Conservation (phyloP, 2,888 invertebrate species). For the Lomographa bimaculata region DNA sequence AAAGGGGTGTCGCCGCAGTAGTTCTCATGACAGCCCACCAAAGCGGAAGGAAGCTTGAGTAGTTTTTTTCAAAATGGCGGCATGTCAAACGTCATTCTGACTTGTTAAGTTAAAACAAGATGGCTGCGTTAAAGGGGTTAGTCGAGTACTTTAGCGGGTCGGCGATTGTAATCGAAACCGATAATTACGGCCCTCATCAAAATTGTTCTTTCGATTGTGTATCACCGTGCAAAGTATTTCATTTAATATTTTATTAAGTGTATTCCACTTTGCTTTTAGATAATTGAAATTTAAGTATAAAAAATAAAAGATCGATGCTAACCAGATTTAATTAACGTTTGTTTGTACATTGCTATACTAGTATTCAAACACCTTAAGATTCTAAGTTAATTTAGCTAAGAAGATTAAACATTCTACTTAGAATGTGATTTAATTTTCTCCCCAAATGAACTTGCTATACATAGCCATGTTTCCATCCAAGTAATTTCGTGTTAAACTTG, state of each 20-base stretch:
- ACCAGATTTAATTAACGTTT: no score
- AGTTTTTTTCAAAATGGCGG: conserved; percentile 80
- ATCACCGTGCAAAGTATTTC: no score
- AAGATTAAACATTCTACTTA: conserved; percentile 11
- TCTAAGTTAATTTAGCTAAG: conserved; percentile 5
- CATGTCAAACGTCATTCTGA: conserved; percentile 73
- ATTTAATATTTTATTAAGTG: no score
- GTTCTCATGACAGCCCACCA: conserved; percentile 77
- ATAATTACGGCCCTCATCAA: conserved; percentile 15
- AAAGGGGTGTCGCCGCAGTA: conserved; percentile 77
- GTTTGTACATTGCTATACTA: no score
- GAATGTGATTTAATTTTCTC: conserved; percentile 15
- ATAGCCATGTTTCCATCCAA: conserved; percentile 7
- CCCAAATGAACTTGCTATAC: conserved; percentile 2
- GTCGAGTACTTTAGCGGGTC: conserved; percentile 46
- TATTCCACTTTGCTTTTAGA: no score
- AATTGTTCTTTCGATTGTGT: no score
- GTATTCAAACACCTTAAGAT: neutral
- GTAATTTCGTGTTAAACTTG: conserved; percentile 8
- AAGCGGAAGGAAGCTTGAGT: conserved; percentile 79
- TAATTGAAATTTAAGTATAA: no score
- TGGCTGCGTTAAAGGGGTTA: conserved; percentile 67
- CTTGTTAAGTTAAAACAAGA: conserved; percentile 71
- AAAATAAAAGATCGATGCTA: no score
- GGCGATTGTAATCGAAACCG: conserved; percentile 33